Base-by-base conservation (phyloP, 1,140 invertebrate genomes). In the Anagrus nilaparvatae region DNA sequence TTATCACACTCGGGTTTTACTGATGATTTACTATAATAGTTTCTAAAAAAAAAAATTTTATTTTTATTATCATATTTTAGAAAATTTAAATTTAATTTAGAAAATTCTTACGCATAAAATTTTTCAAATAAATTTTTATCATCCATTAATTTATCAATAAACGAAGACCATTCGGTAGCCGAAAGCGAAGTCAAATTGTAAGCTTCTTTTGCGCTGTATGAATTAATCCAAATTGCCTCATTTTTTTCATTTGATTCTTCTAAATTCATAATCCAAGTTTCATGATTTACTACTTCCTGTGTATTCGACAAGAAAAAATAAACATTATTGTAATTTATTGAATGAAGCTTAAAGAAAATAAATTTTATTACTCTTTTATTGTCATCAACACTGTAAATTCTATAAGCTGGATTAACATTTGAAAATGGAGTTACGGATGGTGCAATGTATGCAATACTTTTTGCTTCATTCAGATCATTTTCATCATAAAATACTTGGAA, bases 341-440 rank as follows among this genome's bases (percentile, higher is more conserved):
- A n/a, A n/a, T n/a, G n/a, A n/a, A n/a, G n/a, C n/a, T n/a, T n/a
- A n/a, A n/a, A n/a, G 29, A 73, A 71, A 32, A 58, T 43, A n/a
- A n/a, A n/a, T n/a, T n/a, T n/a, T n/a, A n/a, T n/a, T n/a, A n/a
- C n/a, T n/a, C n/a, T n/a, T n/a, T n/a, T n/a, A n/a, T n/a, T n/a
- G 2, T 90, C 92, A 60, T 97, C 94, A 3, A 97, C 78, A 53
- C 91, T 89, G 62, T 96, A 97, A 62, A 98, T 89, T 59, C 93
- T 71, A 63, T 95, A 98, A 4, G 90, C 90, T 1, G 94, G 89
- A 76, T 97, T 97, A 16, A 95, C 71, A 58, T 89, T 81, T 50
- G 80, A 81, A 59, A 90, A 97, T 2, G 94, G 88, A 2, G 91
- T 91, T 0, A 96, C 87, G 3, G 88, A 93, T 5, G 91, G 91